Conservation (phyloP, 2,888 invertebrate species). For the Spicauda simplicius region DNA sequence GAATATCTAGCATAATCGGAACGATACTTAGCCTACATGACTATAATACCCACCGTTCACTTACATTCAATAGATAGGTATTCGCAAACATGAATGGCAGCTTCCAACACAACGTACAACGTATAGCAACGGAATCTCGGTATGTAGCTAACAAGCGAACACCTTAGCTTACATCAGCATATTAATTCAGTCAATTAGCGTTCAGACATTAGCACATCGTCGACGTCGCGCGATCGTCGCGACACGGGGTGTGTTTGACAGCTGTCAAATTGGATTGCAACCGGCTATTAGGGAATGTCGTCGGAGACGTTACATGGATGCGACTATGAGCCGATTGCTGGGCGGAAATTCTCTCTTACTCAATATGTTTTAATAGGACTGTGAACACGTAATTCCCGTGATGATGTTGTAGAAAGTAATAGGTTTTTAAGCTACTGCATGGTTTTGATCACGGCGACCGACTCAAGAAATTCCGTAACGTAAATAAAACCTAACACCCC, state of each 20-base stretch:
- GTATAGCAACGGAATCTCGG: constrained; percentile 16
- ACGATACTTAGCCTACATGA: no score
- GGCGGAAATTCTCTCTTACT: no score
- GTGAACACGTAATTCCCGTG: no score
- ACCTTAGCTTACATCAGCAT: constrained; percentile 63
- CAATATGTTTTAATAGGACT: no score
- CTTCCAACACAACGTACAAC: background rate
- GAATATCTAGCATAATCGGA: no score
- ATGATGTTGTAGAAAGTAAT: no score
- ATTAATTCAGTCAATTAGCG: constrained; percentile 60
- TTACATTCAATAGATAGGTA: no score
- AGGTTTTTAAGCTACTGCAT: no score
- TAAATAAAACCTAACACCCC: no score
- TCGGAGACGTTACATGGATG: constrained; percentile 53
- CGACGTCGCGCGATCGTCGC: constrained; percentile 66
- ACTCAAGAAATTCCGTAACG: no score
- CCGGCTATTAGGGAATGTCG: constrained; percentile 78
- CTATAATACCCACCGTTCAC: no score
- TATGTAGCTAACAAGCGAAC: constrained; percentile 41
- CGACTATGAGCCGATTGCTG: background rate
- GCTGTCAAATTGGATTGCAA: constrained; percentile 82
- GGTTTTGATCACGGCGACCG: no score
- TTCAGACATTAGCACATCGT: constrained; percentile 69
- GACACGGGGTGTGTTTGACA: constrained; percentile 80
- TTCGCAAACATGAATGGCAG: background rate